Conservation (phyloP, 1,140 invertebrate genomes). For the Archegozetes longisetosus region DNA sequence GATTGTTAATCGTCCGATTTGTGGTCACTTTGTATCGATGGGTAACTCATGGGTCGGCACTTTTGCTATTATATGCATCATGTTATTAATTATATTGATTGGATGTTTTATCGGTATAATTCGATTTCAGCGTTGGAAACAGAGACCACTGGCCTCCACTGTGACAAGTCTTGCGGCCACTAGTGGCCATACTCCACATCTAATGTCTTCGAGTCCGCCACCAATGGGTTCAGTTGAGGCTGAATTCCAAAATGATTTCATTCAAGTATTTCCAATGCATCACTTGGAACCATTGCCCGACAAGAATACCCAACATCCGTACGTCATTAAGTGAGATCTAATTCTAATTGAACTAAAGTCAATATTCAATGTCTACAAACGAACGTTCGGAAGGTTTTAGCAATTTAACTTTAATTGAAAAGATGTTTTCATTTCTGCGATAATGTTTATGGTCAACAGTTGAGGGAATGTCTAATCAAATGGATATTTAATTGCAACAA, state of each 20-base stretch:
- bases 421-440: neutral
- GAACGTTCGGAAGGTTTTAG: neutral
- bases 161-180: conserved; percentile 2
- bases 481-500: too few species aligned
- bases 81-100: conserved; percentile 4
- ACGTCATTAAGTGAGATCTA: neutral
- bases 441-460: too few species aligned
- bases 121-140: conserved; percentile 8
- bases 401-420: neutral
- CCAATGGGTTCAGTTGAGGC: conserved; percentile 15
- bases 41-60: conserved; percentile 3
- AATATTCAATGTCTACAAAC: neutral
- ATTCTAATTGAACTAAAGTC: neutral
- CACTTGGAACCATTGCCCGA: conserved; percentile 18
- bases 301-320: conserved; percentile 12
- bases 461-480: too few species aligned
- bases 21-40: neutral
- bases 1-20: neutral
- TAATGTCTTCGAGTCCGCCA: conserved; percentile 1
- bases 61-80: neutral
- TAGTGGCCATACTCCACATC: neutral
- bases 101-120: conserved; percentile 5
- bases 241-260: conserved; percentile 19
- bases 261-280: conserved; percentile 19
- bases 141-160: neutral